Base-by-base conservation (phyloP, 2,113 vertebrate genomes). In the Misgurnus anguillicaudatus region DNA sequence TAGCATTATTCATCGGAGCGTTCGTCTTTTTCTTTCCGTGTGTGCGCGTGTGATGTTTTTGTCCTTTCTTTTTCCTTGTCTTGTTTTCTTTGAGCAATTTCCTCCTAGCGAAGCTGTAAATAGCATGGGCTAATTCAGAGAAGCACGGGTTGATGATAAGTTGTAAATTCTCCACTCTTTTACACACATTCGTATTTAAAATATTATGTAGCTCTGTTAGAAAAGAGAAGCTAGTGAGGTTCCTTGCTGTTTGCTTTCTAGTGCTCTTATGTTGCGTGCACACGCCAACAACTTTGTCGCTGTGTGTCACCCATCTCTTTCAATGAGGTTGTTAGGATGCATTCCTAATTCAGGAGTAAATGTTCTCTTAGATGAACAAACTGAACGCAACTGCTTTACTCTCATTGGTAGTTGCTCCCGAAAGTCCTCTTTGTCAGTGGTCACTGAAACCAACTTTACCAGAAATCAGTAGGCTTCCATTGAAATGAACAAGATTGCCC, bases 1-100 rank as follows among this genome's bases (percentile, higher is more conserved):
- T 71, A 76, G 80, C 80, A 77, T 70, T 72, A 71, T 69, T 45
- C 68, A 82, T 7, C 42, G 17, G 24, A 78, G 39, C 38, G 31
- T 24, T 19, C 21, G 16, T 77, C 14, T 47, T 64, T 47, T 58
- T 48, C 60, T 7, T 24, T 21, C 2, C 9, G 47, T 55, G 60
- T 73, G n/a, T 65, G 45, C 53, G 45, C 71, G n/a, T 69, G 53
- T 24, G 7, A 24, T 75, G 8, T 24, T 69, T 39, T 51, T 71
- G 24, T 80, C n/a, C 51, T 67, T 19, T 21, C 19, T 41, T 75
- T 48, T 48, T 77, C 21, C 41, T 62, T 45, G 16, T 58, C 62
- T 57, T 63, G 17, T n/a, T 63, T 9, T 69, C 19, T 41, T 31
- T 17, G 58, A 45, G 60, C 66, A 61, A 47, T 77, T 63, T 41